These are phyloP conservation scores for Pogonophryne albipinna DNA, from an alignment of 2,797 vertebrate species.

Conservation along the genomic window DNA sequence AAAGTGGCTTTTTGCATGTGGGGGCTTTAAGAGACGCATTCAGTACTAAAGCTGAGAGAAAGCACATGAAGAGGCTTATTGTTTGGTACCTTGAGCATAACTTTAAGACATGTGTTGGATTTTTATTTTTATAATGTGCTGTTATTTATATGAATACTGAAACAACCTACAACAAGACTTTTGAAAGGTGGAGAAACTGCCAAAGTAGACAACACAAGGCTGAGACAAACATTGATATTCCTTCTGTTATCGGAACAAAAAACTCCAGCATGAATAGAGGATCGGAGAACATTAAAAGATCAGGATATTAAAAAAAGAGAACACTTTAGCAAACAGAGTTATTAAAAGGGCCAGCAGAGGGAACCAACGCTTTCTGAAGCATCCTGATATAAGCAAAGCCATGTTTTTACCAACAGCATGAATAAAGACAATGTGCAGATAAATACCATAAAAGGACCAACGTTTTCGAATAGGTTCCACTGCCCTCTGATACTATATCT, in stretches of 20 bases:
- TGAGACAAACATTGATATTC: background rate
- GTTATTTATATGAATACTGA: slow-evolving; percentile 3
- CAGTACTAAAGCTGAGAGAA: background rate
- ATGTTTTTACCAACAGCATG: background rate
- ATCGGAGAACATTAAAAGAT: slow-evolving; percentile 4
- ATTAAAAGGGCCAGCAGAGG: slow-evolving; percentile 68
- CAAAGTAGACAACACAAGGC: background rate
- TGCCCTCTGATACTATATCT: background rate
- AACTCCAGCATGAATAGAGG: background rate
- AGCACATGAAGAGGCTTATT: background rate
- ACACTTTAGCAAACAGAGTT: background rate
- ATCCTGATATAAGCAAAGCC: too few species aligned
- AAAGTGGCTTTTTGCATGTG: background rate
- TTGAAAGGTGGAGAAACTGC: background rate
- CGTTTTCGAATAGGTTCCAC: background rate
- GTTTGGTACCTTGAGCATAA: background rate
- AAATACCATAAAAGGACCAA: background rate
- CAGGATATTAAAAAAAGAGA: background rate
- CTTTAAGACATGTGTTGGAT: background rate
- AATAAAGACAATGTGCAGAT: background rate
- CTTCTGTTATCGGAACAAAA: background rate
- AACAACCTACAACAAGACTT: background rate
- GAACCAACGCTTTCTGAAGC: slow-evolving; percentile 42
- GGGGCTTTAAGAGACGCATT: background rate
- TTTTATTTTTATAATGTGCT: background rate